Conservation (phyloP, 2,888 invertebrate species). For the Apamea monoglypha region DNA sequence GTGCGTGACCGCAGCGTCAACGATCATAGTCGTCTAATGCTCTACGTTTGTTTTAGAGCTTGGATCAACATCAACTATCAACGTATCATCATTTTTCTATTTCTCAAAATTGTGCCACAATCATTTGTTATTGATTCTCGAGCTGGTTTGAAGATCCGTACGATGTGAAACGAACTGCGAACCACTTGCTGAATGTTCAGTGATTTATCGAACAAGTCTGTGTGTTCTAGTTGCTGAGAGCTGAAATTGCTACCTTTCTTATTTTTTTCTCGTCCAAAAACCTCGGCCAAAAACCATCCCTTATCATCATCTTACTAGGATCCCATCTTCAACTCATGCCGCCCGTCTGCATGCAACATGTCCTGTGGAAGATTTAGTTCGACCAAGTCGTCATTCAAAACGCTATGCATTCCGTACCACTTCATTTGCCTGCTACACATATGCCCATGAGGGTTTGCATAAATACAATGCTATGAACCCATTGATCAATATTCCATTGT, state of each 20-base stretch:
- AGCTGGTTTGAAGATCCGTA: slow-evolving; percentile 25
- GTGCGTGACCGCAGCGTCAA: slow-evolving; percentile 66
- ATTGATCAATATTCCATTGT: slow-evolving; percentile 45
- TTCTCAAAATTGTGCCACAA: slow-evolving; percentile 33
- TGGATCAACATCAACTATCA: slow-evolving; percentile 36
- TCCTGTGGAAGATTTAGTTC: neutral
- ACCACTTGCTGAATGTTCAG: slow-evolving; percentile 5
- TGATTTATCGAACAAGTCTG: neutral
- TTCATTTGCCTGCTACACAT: slow-evolving; percentile 27
- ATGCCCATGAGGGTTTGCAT: slow-evolving; percentile 54
- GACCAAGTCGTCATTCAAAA: slow-evolving; percentile 2
- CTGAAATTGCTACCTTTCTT: neutral
- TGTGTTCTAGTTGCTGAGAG: neutral
- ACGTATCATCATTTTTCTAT: slow-evolving; percentile 49
- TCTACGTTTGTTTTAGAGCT: slow-evolving; percentile 66
- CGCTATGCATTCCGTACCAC: slow-evolving; percentile 8
- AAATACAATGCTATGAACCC: slow-evolving; percentile 41
- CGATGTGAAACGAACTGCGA: neutral
- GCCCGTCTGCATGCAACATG: neutral
- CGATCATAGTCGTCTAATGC: slow-evolving; percentile 60
- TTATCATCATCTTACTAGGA: neutral
- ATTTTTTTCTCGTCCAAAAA: neutral
- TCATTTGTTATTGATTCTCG: slow-evolving; percentile 48
- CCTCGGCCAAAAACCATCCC: neutral
- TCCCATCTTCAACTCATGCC: neutral